A percentile compares a stretch with the other conserved stretches of the same genome.
phyloP scores from a whole-genome alignment of 2,113 vertebrate species.

The Pogonocichla stellata region DNA sequence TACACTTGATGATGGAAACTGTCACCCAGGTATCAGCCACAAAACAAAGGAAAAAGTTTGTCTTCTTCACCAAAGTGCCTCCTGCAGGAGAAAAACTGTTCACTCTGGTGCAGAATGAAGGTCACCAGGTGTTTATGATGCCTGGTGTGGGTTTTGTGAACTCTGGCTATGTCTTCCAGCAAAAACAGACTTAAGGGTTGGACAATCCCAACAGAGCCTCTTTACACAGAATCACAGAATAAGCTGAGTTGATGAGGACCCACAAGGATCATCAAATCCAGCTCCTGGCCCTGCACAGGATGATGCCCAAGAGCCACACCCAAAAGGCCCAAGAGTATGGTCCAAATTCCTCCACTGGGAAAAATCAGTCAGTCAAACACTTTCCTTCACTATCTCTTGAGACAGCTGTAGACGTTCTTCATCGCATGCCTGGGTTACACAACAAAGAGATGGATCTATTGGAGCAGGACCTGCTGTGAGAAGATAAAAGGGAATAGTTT shows the following conservation, averaged over 20 bases:
- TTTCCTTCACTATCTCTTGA: neutral
- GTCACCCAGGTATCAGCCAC: neutral
- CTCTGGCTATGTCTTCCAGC: fast-evolving
- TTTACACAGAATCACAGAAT: neutral
- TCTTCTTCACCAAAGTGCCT: neutral
- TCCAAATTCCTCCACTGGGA: neutral
- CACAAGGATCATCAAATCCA: neutral
- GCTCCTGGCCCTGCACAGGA: neutral
- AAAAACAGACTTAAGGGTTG: neutral
- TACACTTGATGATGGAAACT: neutral
- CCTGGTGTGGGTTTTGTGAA: neutral
- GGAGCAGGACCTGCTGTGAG: neutral
- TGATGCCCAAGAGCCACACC: neutral
- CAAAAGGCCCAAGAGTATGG: fast-evolving
- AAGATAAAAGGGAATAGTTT: neutral
- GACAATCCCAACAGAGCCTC: neutral
- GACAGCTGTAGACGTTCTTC: neutral
- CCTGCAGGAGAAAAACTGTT: neutral
- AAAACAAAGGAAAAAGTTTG: neutral
- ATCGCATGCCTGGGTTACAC: neutral
- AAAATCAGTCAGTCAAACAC: neutral
- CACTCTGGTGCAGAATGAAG: neutral
- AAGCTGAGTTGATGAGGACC: neutral
- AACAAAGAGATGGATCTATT: neutral
- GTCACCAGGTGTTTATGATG: too few species aligned